Evolutionary conservation across 2,113 vertebrate species (phyloP), one percentile per base, ranked within the genome.

Genomic region (Heterocephalus glaber): DNA sequence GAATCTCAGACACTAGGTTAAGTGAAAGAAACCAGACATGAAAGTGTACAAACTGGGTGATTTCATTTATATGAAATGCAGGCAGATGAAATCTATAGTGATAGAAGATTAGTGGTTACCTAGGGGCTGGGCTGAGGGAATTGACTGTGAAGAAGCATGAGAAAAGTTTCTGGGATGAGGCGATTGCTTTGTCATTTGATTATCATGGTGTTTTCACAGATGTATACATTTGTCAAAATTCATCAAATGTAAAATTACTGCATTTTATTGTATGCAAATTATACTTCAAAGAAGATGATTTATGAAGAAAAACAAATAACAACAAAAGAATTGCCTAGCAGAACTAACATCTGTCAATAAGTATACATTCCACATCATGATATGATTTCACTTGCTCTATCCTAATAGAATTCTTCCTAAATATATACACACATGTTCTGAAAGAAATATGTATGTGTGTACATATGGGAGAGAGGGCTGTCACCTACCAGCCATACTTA

Each of bases 271-370:
- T 52, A 86, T 84, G 13, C 38, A 95, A 94, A 94, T 91, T 82
- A 92, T 88, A 85, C 24, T 85, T 95, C 77, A 86, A 28, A 92
- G 52, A 93, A 92, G 10, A 89, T 94, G 74, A 93, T 95, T 97
- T 85, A 86, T 60, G 41, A 93, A 95, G 56, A 58, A 94, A 96
- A 95, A 74, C 26, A 92, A 70, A 33, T n/a, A 94, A 92, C 35
- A 95, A 90, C 52, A 93, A 94, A 95, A 95, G 74, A 30, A 96
- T 72, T 93, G 41, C n/a, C 66, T 89, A 56, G 47, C 41, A 74
- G 35, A 94, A 86, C 81, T 66, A 54, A 83, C 61, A 86, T 90
- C 83, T 97, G 66, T 74, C 58, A 54, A 44, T 79, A 95, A 87
- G 33, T n/a, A 87, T 70, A 86, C 58, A 84, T 87, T 93, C 54